phyloP scores from a whole-genome alignment of 2,888 invertebrate genomes.

The Ichneumoninae sp. region DNA sequence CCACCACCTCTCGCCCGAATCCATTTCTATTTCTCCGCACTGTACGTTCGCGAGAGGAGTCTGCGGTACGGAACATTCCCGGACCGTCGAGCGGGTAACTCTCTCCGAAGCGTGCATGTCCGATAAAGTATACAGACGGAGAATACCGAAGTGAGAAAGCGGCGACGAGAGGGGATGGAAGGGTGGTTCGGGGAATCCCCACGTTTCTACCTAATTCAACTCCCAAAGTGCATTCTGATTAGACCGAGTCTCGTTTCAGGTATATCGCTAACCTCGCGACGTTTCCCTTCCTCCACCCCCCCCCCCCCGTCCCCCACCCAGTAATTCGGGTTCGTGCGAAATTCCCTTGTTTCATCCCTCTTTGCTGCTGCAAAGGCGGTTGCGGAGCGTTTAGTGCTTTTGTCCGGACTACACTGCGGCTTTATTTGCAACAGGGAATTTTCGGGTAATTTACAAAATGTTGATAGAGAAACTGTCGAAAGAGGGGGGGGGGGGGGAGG shows the following conservation, averaged over 20 bases:
- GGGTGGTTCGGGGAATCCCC: conserved; percentile 35
- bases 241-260: conserved; percentile 47
- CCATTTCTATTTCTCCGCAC: conserved; percentile 1
- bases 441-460: conserved; percentile 57
- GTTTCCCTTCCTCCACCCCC: not conserved
- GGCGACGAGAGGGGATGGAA: not conserved
- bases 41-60: conserved; percentile 8
- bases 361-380: not conserved
- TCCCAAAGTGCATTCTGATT: conserved; percentile 61
- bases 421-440: conserved; percentile 47
- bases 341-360: conserved; percentile 37
- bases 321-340: conserved; percentile 55
- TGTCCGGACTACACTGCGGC: conserved; percentile 14
- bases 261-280: conserved; percentile 45
- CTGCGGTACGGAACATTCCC: conserved; percentile 7
- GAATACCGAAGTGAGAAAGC: conserved; percentile 18
- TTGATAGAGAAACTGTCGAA: not conserved
- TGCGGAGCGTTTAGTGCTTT: conserved; percentile 34
- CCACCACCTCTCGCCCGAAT: not conserved
- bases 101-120: not conserved
- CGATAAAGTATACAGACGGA: not conserved
- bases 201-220: conserved; percentile 55
- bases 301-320: not conserved
- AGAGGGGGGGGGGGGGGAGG: not conserved
- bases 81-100: not conserved